Percentiles rank a stretch among this genome's conserved stretches.
Evolutionary conservation across 2,888 invertebrate genomes (phyloP).

Genomic region (Dryococelus australis): DNA sequence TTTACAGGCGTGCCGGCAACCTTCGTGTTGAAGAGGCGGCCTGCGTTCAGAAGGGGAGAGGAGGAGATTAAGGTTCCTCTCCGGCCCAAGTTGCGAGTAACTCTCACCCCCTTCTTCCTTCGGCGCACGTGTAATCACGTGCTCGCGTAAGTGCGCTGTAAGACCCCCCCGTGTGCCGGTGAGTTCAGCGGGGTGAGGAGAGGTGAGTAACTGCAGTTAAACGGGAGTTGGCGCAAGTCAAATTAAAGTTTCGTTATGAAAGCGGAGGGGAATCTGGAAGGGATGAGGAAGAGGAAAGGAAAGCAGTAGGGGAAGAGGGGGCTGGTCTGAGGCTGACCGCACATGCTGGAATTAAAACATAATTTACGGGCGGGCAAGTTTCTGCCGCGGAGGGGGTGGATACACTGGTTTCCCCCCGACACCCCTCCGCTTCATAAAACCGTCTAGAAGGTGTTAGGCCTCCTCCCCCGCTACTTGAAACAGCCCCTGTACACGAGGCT

Average conservation of each 20-base stretch:
- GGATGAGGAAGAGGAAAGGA: background rate
- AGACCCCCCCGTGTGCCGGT: background rate
- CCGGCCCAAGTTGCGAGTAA: background rate
- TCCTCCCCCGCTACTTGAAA: background rate
- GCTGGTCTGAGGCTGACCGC: background rate
- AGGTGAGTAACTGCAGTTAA: conserved; percentile 8
- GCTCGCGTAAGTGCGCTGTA: background rate
- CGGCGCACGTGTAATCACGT: conserved; percentile 7
- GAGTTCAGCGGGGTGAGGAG: background rate
- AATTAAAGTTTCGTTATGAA: conserved; percentile 5
- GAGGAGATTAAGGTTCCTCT: background rate
- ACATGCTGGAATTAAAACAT: background rate
- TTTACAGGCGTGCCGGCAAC: background rate
- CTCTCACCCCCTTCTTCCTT: background rate
- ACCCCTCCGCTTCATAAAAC: too few relatives aligned
- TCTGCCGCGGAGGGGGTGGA: background rate
- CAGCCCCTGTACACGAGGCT: background rate
- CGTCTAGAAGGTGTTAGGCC: background rate
- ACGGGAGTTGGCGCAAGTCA: background rate
- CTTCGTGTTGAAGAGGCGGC: background rate
- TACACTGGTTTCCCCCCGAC: background rate
- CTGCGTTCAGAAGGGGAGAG: background rate
- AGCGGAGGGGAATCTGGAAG: background rate
- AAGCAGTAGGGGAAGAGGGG: background rate
- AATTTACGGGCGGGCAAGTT: background rate